These are phyloP conservation scores for Pampus argenteus DNA, from an alignment of 2,797 vertebrate species.

Conservation along the genomic window DNA sequence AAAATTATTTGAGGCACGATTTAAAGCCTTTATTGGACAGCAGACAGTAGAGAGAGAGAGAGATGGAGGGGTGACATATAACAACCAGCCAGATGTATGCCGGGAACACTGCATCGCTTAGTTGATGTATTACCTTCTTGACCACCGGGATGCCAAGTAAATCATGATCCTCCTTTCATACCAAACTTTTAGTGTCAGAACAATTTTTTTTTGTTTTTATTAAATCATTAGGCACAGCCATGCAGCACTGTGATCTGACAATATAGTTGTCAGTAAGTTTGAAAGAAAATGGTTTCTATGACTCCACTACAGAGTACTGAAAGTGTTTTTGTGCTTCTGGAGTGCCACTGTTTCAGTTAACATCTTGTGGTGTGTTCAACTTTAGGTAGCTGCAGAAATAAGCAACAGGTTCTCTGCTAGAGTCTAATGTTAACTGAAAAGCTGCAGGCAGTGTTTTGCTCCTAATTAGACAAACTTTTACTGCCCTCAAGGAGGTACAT, in stretches of 20 bases:
- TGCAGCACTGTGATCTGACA: background rate
- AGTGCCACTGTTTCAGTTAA: background rate
- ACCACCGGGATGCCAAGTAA: too few relatives aligned
- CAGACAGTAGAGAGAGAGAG: too few relatives aligned
- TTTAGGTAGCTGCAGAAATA: constrained; percentile 1
- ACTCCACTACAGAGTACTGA: background rate
- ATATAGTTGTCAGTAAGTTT: too few relatives aligned
- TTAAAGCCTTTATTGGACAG: too few relatives aligned
- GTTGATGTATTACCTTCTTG: too few relatives aligned
- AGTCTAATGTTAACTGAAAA: constrained; percentile 42
- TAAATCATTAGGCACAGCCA: background rate
- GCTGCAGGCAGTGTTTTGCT: constrained; percentile 45
- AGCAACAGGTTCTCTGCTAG: constrained; percentile 6
- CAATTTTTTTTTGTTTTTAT: background rate
- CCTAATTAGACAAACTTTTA: constrained; percentile 57
- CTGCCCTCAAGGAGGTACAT: constrained; percentile 15
- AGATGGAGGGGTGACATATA: too few relatives aligned
- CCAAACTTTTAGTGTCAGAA: background rate
- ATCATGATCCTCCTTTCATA: background rate
- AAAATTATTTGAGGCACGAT: too few relatives aligned
- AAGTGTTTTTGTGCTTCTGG: background rate
- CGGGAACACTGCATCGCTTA: too few relatives aligned
- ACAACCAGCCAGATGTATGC: too few relatives aligned
- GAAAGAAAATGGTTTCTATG: background rate
- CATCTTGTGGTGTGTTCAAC: constrained; percentile 10